Evolutionary conservation across 2,797 vertebrate genomes (phyloP), one percentile per base, ranked within the genome.

Genomic region (Anabas testudineus): DNA sequence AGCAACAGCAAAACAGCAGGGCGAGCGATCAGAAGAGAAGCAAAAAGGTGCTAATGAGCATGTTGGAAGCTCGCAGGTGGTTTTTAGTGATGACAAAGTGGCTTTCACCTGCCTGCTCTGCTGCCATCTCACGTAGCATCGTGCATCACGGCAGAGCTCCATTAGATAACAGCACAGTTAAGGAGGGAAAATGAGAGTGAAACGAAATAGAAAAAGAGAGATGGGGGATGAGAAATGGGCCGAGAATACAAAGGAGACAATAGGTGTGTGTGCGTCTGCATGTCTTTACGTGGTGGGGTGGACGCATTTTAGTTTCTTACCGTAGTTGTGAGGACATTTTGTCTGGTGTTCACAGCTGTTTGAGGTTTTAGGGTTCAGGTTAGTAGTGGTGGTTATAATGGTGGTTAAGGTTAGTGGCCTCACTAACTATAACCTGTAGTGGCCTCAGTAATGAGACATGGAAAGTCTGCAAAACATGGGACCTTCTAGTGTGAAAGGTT

Each of bases 41-140:
- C 74, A 80, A 74, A 84, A 74, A 84, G 75, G 84, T 81, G 80
- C 82, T 87, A 90, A 88, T 85, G 78, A 90, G 88, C 80, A 70
- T 71, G 80, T 81, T 76, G 86, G 86, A 81, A 79, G 71, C 79
- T 85, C 15, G 65, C 84, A 87, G 84, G 82, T 85, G 82, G 74
- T 70, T 87, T 83, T 83, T 80, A 79, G 79, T 41, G 82, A 82
- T 74, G 86, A 87, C 82, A 84, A 81, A 88, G 84, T 82, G 84
- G 84, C 81, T 80, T 79, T 83, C 84, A 84, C 84, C 86, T 84
- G 82, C 81, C 83, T 87, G 78, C 85, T 86, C 84, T 81, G 84
- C 80, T 82, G 80, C 85, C 85, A 83, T 74, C 85, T 86, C 85
- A 85, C 76, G 87, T 86, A 83, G 82, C 78, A 79, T 74, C 46